These are phyloP conservation scores for Caranx melampygus DNA, from an alignment of 2,113 vertebrate species.

Conservation along the genomic window DNA sequence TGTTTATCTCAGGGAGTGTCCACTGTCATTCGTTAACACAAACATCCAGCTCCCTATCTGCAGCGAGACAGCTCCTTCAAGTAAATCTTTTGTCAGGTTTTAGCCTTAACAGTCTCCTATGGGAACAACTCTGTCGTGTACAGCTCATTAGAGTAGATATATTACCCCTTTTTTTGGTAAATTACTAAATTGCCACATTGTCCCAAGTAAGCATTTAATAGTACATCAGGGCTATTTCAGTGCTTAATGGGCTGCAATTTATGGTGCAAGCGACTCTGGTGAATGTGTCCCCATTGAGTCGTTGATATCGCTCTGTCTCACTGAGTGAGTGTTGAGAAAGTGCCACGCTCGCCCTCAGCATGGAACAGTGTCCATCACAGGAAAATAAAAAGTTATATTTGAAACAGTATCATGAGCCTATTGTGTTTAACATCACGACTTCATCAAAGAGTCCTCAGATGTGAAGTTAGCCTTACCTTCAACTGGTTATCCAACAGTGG, in stretches of 20 bases:
- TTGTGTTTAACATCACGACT: slow-evolving; percentile 44
- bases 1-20: slow-evolving; percentile 3
- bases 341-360: slow-evolving; percentile 3
- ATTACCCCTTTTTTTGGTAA: slow-evolving; percentile 25
- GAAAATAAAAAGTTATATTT: slow-evolving; percentile 16
- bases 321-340: slow-evolving; percentile 11
- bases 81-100: slow-evolving; percentile 22
- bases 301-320: slow-evolving; percentile 25
- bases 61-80: slow-evolving; percentile 11
- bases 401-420: slow-evolving; percentile 12
- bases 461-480: slow-evolving; percentile 51
- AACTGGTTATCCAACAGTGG: slow-evolving; percentile 58
- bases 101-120: slow-evolving; percentile 17
- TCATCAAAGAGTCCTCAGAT: slow-evolving; percentile 33
- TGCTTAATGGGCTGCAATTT: slow-evolving; percentile 42
- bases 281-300: slow-evolving; percentile 22
- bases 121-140: slow-evolving; percentile 33
- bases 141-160: slow-evolving; percentile 31
- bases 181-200: slow-evolving; percentile 40
- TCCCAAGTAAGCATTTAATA: slow-evolving; percentile 42
- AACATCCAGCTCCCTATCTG: slow-evolving; percentile 19
- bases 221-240: slow-evolving; percentile 33
- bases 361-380: background rate
- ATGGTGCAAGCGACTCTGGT: slow-evolving; percentile 20
- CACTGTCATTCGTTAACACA: background rate